Base-by-base conservation (phyloP, 2,888 invertebrate species). In the Rotaria sp. region DNA sequence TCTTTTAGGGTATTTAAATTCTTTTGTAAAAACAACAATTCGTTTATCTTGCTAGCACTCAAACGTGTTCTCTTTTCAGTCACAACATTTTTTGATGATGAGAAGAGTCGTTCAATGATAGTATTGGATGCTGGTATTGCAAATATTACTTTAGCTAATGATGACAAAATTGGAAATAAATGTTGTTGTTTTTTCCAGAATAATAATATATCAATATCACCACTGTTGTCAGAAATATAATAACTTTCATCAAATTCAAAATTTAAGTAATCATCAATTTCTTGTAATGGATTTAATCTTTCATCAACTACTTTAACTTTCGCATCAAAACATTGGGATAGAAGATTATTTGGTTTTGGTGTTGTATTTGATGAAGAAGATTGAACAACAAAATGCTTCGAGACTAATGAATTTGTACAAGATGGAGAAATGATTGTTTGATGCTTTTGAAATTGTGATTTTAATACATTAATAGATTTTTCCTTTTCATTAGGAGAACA, bases 11-110 rank as follows among this genome's bases (percentile, higher is more conserved):
- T 67, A 67, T n/a, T n/a, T 67, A 67, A 35, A 67, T 67, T 67
- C 67, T 67, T 67, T 67, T 35, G 67, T 67, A 67, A n/a, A 35
- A 67, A 67, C 18, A 67, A 67, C 13, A 67, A 67, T n/a, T 67
- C 67, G 30, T 67, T 67, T 67, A 67, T 67, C 13, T 67, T 67
- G 13, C 13, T n/a, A 67, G 67, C 67, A 67, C 67, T 35, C n/a
- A n/a, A 67, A 67, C n/a, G 67, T 67, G 67, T 67, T 67, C 67
- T n/a, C 30, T 67, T 67, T 67, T 67, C 67, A 67, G 67, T 67
- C 30, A 67, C 67, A 67, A 67, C 35, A 67, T 67, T 67, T 67
- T 67, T 67, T 13, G 67, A 67, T 35, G n/a, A 67, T n/a, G 67
- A 67, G 30, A 67, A 67, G 7, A 67, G 67, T 67, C n/a, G n/a